These are phyloP conservation scores for Girardinichthys multiradiatus DNA, from an alignment of 2,113 vertebrate genomes.

Conservation along the genomic window DNA sequence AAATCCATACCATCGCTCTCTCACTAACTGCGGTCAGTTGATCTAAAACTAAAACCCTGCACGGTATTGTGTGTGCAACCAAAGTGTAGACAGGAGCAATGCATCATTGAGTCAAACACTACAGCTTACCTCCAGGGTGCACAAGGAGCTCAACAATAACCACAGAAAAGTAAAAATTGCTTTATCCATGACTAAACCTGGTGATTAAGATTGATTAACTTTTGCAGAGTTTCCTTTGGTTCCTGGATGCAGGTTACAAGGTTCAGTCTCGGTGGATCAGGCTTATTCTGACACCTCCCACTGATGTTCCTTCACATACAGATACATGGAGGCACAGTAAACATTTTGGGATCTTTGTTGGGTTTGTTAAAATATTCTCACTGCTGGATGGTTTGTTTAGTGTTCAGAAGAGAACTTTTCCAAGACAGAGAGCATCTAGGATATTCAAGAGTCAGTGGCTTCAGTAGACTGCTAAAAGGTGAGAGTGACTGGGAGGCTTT, in stretches of 20 bases:
- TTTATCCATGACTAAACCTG: background rate
- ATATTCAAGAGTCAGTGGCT: background rate
- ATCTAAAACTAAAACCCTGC: background rate
- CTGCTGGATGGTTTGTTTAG: background rate
- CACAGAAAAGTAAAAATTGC: background rate
- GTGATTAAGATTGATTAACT: background rate
- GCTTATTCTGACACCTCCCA: background rate
- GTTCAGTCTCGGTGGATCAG: background rate
- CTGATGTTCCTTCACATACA: background rate
- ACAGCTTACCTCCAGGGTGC: background rate
- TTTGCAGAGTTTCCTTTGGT: background rate
- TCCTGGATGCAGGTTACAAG: background rate
- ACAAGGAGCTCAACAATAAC: background rate
- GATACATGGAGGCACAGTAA: background rate
- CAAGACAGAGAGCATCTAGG: too few relatives aligned
- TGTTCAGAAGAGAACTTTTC: background rate
- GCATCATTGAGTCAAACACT: slow-evolving; percentile 1
- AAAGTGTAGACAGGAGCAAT: slow-evolving; percentile 24
- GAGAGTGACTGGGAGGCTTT: background rate
- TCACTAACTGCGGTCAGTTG: background rate
- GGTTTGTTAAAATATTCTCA: background rate
- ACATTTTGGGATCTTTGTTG: background rate
- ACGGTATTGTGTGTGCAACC: slow-evolving; percentile 4
- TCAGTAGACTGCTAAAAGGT: background rate
- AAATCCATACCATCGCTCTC: background rate